Evolutionary conservation across 2,113 vertebrate species (phyloP).

Genomic region (Oreochromis tanganicae): DNA sequence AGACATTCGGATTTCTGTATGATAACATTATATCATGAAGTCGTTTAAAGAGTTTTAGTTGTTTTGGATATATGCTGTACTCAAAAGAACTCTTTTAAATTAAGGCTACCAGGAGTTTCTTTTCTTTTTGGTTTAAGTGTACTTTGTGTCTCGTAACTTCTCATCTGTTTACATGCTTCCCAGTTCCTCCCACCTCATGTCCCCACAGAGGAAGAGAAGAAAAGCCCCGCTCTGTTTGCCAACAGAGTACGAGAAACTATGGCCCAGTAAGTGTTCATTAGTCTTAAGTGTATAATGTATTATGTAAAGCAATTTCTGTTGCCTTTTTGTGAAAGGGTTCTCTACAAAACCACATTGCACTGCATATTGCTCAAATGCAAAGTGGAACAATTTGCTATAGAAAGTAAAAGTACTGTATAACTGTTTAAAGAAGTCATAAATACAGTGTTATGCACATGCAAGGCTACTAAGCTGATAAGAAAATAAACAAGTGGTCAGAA

Average conservation of each 20-base stretch:
- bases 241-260: constrained; percentile 81
- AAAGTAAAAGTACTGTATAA: neutral
- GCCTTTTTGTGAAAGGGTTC: neutral
- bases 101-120: neutral
- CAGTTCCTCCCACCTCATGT: constrained; percentile 88
- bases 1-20: neutral
- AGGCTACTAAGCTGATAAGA: neutral
- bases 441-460: neutral
- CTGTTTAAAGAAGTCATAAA: neutral
- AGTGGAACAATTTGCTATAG: neutral
- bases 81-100: neutral
- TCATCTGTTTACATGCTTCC: constrained; percentile 2
- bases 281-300: neutral
- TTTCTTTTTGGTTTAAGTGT: neutral
- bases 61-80: neutral
- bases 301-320: neutral
- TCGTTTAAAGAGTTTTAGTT: neutral
- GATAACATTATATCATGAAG: neutral
- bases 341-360: neutral
- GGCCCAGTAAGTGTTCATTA: constrained; percentile 78
- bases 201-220: constrained; percentile 87
- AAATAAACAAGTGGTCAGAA: neutral
- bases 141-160: neutral
- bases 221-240: constrained; percentile 79
- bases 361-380: neutral